Conservation (phyloP, 2,797 vertebrate genomes). For the Prunella strophiata region DNA sequence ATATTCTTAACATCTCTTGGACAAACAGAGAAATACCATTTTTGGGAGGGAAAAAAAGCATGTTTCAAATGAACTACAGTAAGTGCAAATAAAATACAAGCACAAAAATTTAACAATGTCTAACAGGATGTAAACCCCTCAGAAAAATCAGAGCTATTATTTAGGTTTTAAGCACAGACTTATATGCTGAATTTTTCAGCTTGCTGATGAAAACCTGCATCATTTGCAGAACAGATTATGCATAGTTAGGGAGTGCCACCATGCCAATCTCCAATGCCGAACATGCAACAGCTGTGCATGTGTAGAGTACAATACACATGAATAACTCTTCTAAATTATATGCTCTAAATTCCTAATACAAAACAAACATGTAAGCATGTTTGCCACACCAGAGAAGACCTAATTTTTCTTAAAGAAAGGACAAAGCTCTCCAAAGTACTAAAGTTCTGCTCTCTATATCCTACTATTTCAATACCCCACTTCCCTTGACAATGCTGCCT, state of each 20-base stretch:
- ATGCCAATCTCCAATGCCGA: not conserved
- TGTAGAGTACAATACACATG: not conserved
- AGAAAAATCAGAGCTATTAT: not conserved
- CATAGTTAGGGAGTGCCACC: not conserved
- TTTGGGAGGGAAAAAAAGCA: rapidly evolving
- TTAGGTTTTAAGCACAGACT: not conserved
- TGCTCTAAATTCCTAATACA: not conserved
- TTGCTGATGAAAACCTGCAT: not conserved
- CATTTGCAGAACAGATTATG: not conserved
- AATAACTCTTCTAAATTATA: not conserved
- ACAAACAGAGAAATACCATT: not conserved
- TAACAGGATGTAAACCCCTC: not conserved
- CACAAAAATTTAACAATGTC: not conserved
- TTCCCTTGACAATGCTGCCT: not conserved
- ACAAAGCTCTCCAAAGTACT: not conserved
- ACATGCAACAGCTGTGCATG: not conserved
- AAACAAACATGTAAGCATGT: not conserved
- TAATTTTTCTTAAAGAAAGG: not conserved
- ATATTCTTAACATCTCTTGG: not conserved
- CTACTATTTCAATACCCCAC: not conserved
- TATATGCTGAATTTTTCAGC: not conserved
- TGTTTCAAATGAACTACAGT: not conserved
- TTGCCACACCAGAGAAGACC: not conserved
- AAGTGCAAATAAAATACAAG: not conserved
- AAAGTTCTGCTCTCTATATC: not conserved